Evolutionary conservation across 2,113 vertebrate species (phyloP).

Genomic region (Circaetus cinerascens): DNA sequence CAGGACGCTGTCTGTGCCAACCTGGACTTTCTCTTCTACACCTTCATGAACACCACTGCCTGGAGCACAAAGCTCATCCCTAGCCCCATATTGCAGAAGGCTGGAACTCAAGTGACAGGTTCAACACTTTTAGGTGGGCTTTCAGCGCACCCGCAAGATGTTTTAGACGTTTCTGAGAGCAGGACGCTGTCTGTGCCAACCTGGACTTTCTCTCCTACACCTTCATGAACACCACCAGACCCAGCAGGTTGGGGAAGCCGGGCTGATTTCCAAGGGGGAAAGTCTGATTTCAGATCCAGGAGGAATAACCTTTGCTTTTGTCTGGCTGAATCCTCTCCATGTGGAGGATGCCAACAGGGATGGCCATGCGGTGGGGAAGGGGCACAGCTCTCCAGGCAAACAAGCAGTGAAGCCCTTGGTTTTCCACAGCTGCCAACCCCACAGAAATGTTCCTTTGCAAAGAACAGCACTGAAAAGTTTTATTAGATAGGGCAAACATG

Average conservation of each 20-base stretch:
- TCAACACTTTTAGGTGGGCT: not conserved
- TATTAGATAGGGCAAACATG: accelerated
- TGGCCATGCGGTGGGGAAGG: not conserved
- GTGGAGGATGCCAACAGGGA: accelerated
- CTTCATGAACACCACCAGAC: not conserved
- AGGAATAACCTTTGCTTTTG: not conserved
- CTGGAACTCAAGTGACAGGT: accelerated
- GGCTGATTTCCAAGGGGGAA: not conserved
- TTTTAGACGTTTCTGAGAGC: not conserved
- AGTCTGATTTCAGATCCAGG: not conserved
- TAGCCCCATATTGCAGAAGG: not conserved
- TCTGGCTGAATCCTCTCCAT: too few species aligned
- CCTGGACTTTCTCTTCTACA: too few species aligned
- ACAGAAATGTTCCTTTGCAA: accelerated
- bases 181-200: too few species aligned
- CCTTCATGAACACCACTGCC: accelerated
- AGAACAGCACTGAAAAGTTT: not conserved
- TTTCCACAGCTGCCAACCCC: not conserved
- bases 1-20: too few species aligned
- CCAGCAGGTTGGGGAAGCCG: accelerated
- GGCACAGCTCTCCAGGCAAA: not conserved
- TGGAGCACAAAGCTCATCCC: not conserved
- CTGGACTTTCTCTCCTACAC: not conserved
- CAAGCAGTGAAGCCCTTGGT: accelerated
- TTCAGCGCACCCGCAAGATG: accelerated